Conservation (phyloP, 2,797 vertebrate species). For the Astyanax mexicanus region DNA sequence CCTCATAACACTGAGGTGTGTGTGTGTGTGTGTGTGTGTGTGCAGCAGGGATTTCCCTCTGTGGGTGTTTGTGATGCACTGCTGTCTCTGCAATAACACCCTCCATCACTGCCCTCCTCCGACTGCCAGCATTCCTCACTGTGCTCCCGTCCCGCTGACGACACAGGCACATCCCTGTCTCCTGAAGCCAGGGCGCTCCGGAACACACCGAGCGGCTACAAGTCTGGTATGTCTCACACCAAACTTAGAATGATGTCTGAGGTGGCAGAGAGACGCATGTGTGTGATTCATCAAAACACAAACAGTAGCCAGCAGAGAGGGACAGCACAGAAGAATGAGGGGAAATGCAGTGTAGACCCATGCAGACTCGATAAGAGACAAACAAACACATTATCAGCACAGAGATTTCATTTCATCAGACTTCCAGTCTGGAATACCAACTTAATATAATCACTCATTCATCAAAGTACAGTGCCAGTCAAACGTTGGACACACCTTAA, state of each 20-base stretch:
- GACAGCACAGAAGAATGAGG: neutral
- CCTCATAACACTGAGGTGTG: neutral
- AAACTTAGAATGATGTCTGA: constrained; percentile 15
- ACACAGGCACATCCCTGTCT: constrained; percentile 65
- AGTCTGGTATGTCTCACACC: constrained; percentile 47
- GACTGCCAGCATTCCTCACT: constrained; percentile 67
- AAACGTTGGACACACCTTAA: too few species aligned
- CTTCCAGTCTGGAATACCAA: too few species aligned
- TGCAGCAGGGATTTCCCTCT: constrained; percentile 49
- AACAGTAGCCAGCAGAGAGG: neutral
- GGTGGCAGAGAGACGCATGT: neutral
- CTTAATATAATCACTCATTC: too few species aligned
- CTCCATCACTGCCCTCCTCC: constrained; percentile 59
- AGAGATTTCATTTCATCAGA: too few species aligned
- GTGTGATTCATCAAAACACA: constrained; percentile 12
- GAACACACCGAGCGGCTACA: constrained; percentile 24
- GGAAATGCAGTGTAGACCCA: neutral
- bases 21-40: neutral
- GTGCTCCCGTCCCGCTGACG: constrained; percentile 66
- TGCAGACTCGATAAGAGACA: too few species aligned
- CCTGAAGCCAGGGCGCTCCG: constrained; percentile 1
- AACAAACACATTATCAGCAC: too few species aligned
- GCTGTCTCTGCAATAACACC: constrained; percentile 22
- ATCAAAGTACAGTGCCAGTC: too few species aligned
- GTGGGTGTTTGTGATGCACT: constrained; percentile 27